These are phyloP conservation scores for Leptopilina syphax DNA, from an alignment of 2,888 invertebrate genomes.

Conservation along the genomic window DNA sequence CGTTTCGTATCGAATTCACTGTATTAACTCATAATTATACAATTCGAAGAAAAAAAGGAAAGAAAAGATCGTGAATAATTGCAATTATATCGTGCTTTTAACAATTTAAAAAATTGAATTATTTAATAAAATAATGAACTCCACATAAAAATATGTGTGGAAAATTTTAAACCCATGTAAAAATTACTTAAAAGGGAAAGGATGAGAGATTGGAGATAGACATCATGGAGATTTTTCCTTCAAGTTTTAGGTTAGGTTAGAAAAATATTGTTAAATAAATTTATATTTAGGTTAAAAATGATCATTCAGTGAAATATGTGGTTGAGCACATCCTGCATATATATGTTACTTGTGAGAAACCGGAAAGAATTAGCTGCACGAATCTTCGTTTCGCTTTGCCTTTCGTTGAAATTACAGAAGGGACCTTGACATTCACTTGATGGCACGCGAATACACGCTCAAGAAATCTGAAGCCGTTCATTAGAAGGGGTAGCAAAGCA, in stretches of 20 bases:
- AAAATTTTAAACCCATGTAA: too few species aligned
- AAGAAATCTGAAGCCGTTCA: constrained; percentile 10
- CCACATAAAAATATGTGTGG: too few species aligned
- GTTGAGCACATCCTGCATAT: constrained; percentile 24
- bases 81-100: too few species aligned
- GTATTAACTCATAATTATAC: constrained; percentile 5
- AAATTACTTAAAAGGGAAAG: too few species aligned
- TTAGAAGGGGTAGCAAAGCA: constrained; percentile 22
- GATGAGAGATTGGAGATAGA: too few species aligned
- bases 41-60: background rate
- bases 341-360: constrained; percentile 6
- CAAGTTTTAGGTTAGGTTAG: background rate
- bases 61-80: too few species aligned
- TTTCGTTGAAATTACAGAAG: constrained; percentile 56
- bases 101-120: too few species aligned
- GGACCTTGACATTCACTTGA: constrained; percentile 62
- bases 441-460: constrained; percentile 6
- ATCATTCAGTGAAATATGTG: background rate
- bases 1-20: background rate
- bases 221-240: background rate
- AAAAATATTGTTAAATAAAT: background rate
- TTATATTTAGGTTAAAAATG: background rate
- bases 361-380: constrained; percentile 43
- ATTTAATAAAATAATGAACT: too few species aligned
- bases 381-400: constrained; percentile 51